Evolutionary conservation across 2,888 invertebrate species (phyloP).

Genomic region (Poecilobothrus nobilitatus): DNA sequence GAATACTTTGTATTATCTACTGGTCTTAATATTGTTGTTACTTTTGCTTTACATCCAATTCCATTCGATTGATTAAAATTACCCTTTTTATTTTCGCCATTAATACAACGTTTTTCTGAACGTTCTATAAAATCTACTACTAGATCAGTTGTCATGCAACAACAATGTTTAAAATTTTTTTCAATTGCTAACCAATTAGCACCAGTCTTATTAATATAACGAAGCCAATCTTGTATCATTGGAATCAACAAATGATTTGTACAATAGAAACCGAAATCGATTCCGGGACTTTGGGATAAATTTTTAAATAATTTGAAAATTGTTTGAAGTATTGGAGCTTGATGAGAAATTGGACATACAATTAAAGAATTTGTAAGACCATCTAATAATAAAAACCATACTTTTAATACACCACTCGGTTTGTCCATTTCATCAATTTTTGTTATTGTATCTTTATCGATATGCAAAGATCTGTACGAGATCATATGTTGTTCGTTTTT

Average conservation of each 20-base stretch:
- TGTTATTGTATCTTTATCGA: conserved; percentile 44
- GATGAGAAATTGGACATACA: conserved; percentile 80
- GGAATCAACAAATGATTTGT: conserved; percentile 86
- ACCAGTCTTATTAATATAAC: conserved; percentile 63
- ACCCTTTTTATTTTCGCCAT: neutral
- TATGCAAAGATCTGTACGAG: conserved; percentile 43
- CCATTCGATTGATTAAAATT: conserved; percentile 5
- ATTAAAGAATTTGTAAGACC: conserved; percentile 74
- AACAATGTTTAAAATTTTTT: conserved; percentile 90
- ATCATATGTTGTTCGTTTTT: conserved; percentile 57
- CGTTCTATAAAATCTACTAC: conserved; percentile 77
- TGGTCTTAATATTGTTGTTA: conserved; percentile 39
- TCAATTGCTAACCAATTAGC: conserved; percentile 67
- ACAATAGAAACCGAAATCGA: conserved; percentile 83
- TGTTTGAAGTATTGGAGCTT: conserved; percentile 77
- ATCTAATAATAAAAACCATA: conserved; percentile 83
- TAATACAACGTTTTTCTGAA: conserved; percentile 53
- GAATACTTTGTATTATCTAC: conserved; percentile 40
- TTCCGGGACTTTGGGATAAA: conserved; percentile 70
- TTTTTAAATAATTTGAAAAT: conserved; percentile 76
- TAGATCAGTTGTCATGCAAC: conserved; percentile 84
- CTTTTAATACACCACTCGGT: conserved; percentile 74
- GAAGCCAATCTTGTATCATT: conserved; percentile 87
- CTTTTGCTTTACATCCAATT: conserved; percentile 19
- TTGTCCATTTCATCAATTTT: conserved; percentile 57